Evolutionary conservation across 1,140 invertebrate species (phyloP), one percentile per base, ranked within the genome.

Genomic region (Asobara japonica): DNA sequence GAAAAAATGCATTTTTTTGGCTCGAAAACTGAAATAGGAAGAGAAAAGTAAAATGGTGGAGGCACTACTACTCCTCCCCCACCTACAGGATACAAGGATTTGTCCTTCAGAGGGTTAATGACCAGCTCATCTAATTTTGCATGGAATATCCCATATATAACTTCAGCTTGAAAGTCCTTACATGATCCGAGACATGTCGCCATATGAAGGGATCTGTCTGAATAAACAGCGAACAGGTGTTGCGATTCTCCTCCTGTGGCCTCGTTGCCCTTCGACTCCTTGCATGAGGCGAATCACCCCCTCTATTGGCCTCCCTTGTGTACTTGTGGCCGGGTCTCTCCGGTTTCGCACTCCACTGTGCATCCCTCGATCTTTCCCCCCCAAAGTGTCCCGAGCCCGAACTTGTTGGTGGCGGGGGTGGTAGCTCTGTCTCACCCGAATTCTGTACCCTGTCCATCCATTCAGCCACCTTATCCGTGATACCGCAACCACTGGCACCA

Each of bases 151-250:
- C n/a, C n/a, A 62, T 51, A 20, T 29, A 29, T 31, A 56, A n/a
- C 38, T 20, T 0, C n/a, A 64, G 61, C 45, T 41, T 31, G 60
- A 31, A n/a, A 56, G 16, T 7, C 76, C 60, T 78, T 83, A 91
- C 90, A 87, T 90, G 89, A 75, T 91, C 89, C 27, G 88, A 87
- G 79, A 98, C 96, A 83, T 98, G 95, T 78, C 93, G 91, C 96
- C 97, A 99, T 81, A 99, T 94, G 71, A 98, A 92, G 73, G 97
- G 97, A 90, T 99, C 98, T 10, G 98, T 98, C 88, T 98, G 96
- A 84, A 99, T 97, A 84, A 96, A 99, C 13, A 99, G 91, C 30
- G 96, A 97, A 86, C 97, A 99, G 3, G 86, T 87, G 83, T 95
- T 95, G 73, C 90, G 91, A 80, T 93, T 92, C 78, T 93, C 92